A percentile compares a stretch with the other conserved stretches of the same genome.
Evolutionary conservation across 1,140 invertebrate genomes (phyloP).

Genomic region (Macrostomum lignano): DNA sequence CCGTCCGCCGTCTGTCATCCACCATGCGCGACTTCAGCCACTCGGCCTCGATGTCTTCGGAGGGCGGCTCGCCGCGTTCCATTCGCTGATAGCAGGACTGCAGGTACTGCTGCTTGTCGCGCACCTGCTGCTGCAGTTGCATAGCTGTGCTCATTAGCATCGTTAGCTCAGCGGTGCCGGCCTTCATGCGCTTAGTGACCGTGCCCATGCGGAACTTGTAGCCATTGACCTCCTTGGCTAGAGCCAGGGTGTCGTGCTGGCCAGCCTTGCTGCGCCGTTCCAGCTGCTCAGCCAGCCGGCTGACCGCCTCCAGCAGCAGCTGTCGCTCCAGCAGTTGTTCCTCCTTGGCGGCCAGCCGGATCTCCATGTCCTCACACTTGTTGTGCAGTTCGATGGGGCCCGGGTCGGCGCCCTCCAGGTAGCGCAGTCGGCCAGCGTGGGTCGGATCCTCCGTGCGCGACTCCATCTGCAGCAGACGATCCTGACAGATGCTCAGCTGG

Average conservation of each 20-base stretch:
- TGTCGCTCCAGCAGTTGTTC: constrained; percentile 25
- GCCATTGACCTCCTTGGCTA: constrained; percentile 21
- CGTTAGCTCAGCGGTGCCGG: constrained; percentile 23
- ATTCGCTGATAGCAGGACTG: no score
- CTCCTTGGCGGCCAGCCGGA: constrained; percentile 20
- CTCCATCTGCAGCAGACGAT: constrained; percentile 23
- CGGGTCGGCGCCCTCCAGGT: constrained; percentile 18
- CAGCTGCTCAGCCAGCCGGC: constrained; percentile 15
- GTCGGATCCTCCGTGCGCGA: constrained; percentile 21
- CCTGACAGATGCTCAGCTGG: constrained; percentile 25
- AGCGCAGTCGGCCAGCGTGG: constrained; percentile 17
- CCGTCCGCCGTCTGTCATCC: no score
- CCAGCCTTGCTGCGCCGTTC: no score
- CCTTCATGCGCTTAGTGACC: constrained; percentile 24
- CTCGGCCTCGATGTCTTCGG: no score
- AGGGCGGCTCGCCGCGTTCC: no score
- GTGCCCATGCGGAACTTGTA: neutral
- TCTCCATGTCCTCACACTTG: constrained; percentile 23
- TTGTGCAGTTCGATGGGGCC: constrained; percentile 17
- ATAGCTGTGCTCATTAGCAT: constrained; percentile 24
- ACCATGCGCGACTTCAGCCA: no score
- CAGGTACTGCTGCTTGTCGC: no score
- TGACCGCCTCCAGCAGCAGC: constrained; percentile 23
- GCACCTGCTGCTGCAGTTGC: constrained; percentile 20
- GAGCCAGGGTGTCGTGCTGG: constrained; percentile 22